These are phyloP conservation scores for Nemoura dubitans DNA, from an alignment of 2,888 invertebrate genomes.

Conservation along the genomic window DNA sequence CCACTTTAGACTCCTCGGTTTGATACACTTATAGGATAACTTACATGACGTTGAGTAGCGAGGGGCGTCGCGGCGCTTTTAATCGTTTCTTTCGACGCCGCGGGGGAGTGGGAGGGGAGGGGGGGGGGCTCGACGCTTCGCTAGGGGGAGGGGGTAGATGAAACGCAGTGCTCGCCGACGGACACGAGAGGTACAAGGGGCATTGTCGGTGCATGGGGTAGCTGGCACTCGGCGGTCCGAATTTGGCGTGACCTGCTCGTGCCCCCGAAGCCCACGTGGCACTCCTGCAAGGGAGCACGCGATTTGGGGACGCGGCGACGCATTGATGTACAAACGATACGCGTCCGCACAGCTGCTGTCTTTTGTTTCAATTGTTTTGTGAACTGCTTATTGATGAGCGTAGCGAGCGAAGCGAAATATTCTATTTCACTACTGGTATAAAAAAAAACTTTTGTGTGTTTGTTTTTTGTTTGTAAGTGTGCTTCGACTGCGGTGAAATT, in stretches of 20 bases:
- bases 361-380: not conserved
- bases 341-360: not conserved
- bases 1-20: not conserved
- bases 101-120: not conserved
- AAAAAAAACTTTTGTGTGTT: no score
- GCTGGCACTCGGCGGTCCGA: not conserved
- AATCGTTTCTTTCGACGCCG: not conserved
- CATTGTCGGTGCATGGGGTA: not conserved
- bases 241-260: not conserved
- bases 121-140: not conserved
- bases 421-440: no score
- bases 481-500: no score
- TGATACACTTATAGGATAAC: not conserved
- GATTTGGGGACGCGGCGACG: not conserved
- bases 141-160: not conserved
- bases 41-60: conserved; percentile 7
- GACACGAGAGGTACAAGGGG: not conserved
- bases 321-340: not conserved
- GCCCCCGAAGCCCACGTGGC: not conserved
- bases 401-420: no score
- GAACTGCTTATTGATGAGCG: not conserved
- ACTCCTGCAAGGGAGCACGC: not conserved
- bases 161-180: not conserved
- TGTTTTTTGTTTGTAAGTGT: no score
- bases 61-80: not conserved